Base-by-base conservation (phyloP, 2,113 vertebrate genomes). In the Brienomyrus longianalis region DNA sequence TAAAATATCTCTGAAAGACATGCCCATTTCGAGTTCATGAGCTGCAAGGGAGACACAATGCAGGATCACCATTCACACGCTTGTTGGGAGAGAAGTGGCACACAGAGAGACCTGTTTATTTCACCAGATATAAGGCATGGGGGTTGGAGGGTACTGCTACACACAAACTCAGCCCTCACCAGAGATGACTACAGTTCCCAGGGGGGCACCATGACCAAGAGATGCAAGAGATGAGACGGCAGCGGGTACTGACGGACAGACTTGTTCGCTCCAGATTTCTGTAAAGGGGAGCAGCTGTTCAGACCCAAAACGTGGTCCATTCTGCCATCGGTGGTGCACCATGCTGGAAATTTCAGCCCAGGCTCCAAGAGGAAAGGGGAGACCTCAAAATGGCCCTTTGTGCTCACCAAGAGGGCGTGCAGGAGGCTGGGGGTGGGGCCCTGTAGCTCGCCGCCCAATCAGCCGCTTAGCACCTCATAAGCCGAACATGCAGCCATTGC, bases 381-480 rank as follows among this genome's bases (percentile, higher is more conserved):
- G 11, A 48, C 35, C 59, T 90, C 62, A 90, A 62, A 56, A 86
- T 80, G 62, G 35, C 48, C 70, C 66, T 90, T 86, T 90, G 62
- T 74, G 19, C 77, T 87, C 21, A 5, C 21, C 31, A 15, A 17
- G 9, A 23, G 47, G 48, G 15, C 0, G n/a, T 2, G 15, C 51
- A 19, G 51, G n/a, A 39, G 85, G 11, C 59, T 19, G n/a, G 19
- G n/a, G 83, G 11, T 2, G 84, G 15, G 19, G 43, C 47, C 10
- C 10, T 83, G 15, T 11, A 45, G 43, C 23, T 80, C 56, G 59
- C 15, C 45, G 1, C 43, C 39, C 17, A 51, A 31, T 35, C 11
- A 88, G 88, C 21, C n/a, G 85, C 84, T 23, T 66, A 13, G 83
- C 48, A 70, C 90, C 88, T 89, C 90, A 88, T 62, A 88, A 90